Base-by-base conservation (phyloP, 1,140 invertebrate genomes). In the Euura lappo region DNA sequence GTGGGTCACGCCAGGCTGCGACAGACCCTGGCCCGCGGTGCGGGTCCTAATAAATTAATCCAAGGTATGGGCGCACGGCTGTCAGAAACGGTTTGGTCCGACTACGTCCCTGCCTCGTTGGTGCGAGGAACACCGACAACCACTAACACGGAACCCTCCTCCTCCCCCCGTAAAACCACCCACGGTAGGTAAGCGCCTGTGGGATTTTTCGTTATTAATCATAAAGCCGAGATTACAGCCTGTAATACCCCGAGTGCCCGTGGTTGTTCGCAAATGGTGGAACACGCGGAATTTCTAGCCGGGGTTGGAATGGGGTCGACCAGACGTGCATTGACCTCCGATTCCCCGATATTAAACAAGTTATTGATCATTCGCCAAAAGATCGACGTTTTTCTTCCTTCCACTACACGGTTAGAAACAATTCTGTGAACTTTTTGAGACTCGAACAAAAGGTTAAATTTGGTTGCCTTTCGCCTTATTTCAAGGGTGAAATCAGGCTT, bases 1-100 rank as follows among this genome's bases (percentile, higher is more conserved):
- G 51, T 60, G 8, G 51, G 51, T 60, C 51, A n/a, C 51, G 4
- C 2, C 13, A n/a, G 51, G 51, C 13, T 60, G 51, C 51, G 51
- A 60, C 51, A n/a, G 75, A 70, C 51, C 68, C 68, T 73, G 68
- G 73, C 28, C 28, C 28, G 28, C 28, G 28, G 28, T 28, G 28
- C 67, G 74, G 68, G 46, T 42, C 60, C 77, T 79, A 79, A 80
- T 81, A 81, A 81, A 81, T 81, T 81, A 81, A 81, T 81, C 79
- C 75, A 65, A 45, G 51, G 51, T 68, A 73, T 73, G 75, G 74
- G 42, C n/a, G 60, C 71, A 28, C 60, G 70, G 69, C 65, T 43
- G 67, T 65, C 44, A 60, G 45, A 44, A 72, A 72, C 13, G 46
- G 45, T 60, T 28, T 69, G 68, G 43, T 45, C 44, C 6, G 45